phyloP scores from a whole-genome alignment of 1,140 invertebrate genomes.

The Lordiphosa clarofinis region DNA sequence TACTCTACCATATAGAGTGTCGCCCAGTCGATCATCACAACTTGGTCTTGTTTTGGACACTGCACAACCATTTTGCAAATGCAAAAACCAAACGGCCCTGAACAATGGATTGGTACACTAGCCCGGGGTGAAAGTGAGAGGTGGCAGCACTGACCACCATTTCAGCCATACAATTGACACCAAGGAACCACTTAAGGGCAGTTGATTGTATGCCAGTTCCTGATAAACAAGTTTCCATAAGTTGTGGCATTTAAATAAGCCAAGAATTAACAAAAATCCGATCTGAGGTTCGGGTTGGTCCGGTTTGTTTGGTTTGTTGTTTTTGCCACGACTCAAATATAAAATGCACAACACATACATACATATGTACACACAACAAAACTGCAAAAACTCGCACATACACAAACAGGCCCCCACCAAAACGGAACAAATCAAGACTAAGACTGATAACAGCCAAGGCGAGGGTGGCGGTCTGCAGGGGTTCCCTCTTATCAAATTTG shows the following conservation, averaged over 20 bases:
- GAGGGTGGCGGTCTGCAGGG: neutral
- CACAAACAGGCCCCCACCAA: slow-evolving; percentile 18
- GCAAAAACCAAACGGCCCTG: slow-evolving; percentile 41
- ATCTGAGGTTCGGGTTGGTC: slow-evolving; percentile 10
- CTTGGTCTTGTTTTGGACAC: slow-evolving; percentile 12
- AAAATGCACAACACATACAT: slow-evolving; percentile 14
- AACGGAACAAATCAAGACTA: slow-evolving; percentile 21
- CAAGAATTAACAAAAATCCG: slow-evolving; percentile 41
- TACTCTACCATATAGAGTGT: slow-evolving; percentile 1
- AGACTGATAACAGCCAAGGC: slow-evolving; percentile 21
- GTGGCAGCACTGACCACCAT: neutral
- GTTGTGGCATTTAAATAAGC: slow-evolving; percentile 26
- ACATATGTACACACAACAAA: slow-evolving; percentile 15
- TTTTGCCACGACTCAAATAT: slow-evolving; percentile 23
- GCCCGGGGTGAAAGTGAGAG: slow-evolving; percentile 42
- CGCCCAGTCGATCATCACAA: neutral
- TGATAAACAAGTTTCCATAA: slow-evolving; percentile 22
- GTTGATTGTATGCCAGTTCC: slow-evolving; percentile 20
- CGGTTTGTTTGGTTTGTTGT: slow-evolving; percentile 39
- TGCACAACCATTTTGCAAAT: slow-evolving; percentile 27
- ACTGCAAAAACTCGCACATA: slow-evolving; percentile 21
- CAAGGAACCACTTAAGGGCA: slow-evolving; percentile 50
- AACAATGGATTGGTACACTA: slow-evolving; percentile 6
- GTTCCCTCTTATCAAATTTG: slow-evolving; percentile 10
- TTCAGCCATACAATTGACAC: slow-evolving; percentile 2